Conservation (phyloP, 2,888 invertebrate species). For the Phalera bucephala region DNA sequence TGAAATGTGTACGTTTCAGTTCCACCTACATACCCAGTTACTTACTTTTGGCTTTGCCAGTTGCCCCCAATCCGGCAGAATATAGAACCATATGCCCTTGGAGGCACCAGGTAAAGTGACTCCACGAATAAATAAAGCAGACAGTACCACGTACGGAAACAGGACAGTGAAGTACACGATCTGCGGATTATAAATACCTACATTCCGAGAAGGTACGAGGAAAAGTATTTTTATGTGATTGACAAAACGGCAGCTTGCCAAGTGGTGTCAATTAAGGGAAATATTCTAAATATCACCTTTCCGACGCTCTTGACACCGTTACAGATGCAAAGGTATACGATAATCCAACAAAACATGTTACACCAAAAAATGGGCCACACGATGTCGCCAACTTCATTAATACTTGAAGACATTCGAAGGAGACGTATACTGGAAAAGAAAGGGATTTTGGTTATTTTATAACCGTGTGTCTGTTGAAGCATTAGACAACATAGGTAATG, state of each 20-base stretch:
- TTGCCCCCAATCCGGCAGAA: constrained; percentile 90
- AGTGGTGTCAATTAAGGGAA: constrained; percentile 24
- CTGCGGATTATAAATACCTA: constrained; percentile 42
- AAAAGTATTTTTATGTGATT: constrained; percentile 34
- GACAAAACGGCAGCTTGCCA: constrained; percentile 51
- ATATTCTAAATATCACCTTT: constrained; percentile 81
- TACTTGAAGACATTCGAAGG: constrained; percentile 88
- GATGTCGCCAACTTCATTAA: constrained; percentile 89
- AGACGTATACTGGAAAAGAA: constrained; percentile 87
- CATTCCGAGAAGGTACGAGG: constrained; percentile 20
- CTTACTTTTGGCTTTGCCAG: constrained; percentile 88
- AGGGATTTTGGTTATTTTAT: constrained; percentile 1
- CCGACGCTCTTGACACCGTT: constrained; percentile 94
- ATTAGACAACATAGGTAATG: background rate
- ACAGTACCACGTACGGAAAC: constrained; percentile 90
- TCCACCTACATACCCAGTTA: too few species aligned
- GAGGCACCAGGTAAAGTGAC: constrained; percentile 91
- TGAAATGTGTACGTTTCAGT: too few species aligned
- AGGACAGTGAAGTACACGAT: constrained; percentile 93
- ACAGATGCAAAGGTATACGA: constrained; percentile 92
- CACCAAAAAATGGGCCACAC: constrained; percentile 91
- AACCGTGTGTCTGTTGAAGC: background rate
- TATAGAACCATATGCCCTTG: constrained; percentile 89
- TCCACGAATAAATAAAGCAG: constrained; percentile 88
- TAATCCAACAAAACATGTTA: constrained; percentile 89